Evolutionary conservation across 2,113 vertebrate genomes (phyloP), one percentile per base, ranked within the genome.

Genomic region (Carassius gibelio): DNA sequence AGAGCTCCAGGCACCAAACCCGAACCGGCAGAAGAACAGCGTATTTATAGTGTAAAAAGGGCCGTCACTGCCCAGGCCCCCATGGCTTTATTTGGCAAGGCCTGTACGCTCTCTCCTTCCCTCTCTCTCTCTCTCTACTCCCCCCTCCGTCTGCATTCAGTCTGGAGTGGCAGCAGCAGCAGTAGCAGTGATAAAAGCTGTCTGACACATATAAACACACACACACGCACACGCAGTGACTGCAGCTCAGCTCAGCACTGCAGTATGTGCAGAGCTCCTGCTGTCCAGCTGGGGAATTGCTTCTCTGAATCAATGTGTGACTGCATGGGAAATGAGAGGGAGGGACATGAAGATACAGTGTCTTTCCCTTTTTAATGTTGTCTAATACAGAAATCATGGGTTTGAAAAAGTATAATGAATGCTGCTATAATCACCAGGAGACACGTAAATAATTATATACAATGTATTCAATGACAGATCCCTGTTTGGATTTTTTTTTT

Each of bases 51-150:
- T 90, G 90, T 55, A 89, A 23, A 75, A 88, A 88, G 85, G 88
- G 79, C 84, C 90, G 87, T 84, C 87, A 88, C 90, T 84, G 89
- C 88, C 90, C 86, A 64, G 30, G 92, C 92, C 93, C 92, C 90
- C 94, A 94, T 95, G 87, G 84, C 97, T 97, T 95, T 96, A 96
- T 97, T 96, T 96, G 95, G 95, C 84, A 57, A 91, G 83, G 82
- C 92, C 89, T 93, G 92, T 84, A 89, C 92, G 90, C 75, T 84
- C 75, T 78, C 82, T 83, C 77, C 48, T 45, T 42, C 50, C 87
- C 81, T 52, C 61, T 75, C 64, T 3, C 80, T 87, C 52, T 66
- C 57, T 68, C 76, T 86, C 81, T 21, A 21, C 17, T 34, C 50
- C 81, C 79, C 85, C 45, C 79, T 74, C 77, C 82, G 72, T 59